Conservation (phyloP, 2,113 vertebrate genomes). For the Bolborhynchus lineola region DNA sequence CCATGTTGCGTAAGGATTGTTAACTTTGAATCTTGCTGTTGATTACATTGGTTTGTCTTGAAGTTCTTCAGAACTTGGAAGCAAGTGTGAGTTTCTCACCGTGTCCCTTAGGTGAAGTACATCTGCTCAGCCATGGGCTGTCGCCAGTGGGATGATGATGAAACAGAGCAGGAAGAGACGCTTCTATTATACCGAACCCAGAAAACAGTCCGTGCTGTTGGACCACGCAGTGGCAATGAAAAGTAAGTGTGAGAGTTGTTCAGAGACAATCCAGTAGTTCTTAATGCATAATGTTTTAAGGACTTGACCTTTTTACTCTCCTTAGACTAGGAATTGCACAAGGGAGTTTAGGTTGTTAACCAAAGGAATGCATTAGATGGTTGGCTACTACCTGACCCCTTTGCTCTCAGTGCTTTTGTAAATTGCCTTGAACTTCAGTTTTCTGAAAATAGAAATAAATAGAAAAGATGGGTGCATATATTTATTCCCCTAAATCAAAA, state of each 20-base stretch:
- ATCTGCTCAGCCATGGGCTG: constrained; percentile 95
- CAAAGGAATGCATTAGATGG: background rate
- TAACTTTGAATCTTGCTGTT: background rate
- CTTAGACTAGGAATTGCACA: background rate
- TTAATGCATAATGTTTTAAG: background rate
- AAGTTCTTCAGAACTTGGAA: background rate
- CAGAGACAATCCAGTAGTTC: rapidly evolving
- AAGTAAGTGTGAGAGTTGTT: constrained; percentile 77
- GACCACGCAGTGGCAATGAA: constrained; percentile 91
- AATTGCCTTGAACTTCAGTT: background rate
- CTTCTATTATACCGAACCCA: constrained; percentile 92
- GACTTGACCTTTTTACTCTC: background rate
- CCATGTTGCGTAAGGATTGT: background rate
- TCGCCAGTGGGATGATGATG: constrained; percentile 87
- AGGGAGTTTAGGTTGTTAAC: background rate
- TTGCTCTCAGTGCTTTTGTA: background rate
- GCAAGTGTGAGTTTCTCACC: background rate
- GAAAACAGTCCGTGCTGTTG: constrained; percentile 94
- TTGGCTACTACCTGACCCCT: background rate
- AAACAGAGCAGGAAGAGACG: constrained; percentile 85
- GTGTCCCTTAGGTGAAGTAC: constrained; percentile 83
- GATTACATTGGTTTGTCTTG: background rate
- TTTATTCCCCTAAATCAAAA: background rate
- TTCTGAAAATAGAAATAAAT: background rate
- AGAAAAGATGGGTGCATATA: background rate